Base-by-base conservation (phyloP, 2,113 vertebrate genomes). In the Syngnathus floridae region DNA sequence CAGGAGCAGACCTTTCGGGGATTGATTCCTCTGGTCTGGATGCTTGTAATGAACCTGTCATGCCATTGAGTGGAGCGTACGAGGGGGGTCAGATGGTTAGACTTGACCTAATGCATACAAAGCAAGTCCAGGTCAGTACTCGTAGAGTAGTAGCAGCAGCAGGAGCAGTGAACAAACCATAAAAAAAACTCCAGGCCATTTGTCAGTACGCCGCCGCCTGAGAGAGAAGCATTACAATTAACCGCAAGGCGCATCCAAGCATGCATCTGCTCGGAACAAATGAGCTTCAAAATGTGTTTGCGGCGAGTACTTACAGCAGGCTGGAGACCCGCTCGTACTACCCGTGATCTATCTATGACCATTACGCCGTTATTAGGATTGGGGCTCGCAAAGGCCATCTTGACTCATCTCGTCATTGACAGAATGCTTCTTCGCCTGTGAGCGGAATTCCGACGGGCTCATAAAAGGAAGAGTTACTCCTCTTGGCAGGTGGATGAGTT, bases 371-470 rank as follows among this genome's bases (percentile, higher is more conserved):
- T 87, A 81, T 89, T 86, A 87, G 85, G 77, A 82, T 70, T 57
- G 80, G 69, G 73, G 85, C 81, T 82, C 74, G 82, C 84, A 85
- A 56, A 87, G 84, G 86, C 84, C 86, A 86, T 65, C 76, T 73
- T 72, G 78, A 79, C 80, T 80, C 78, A 77, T 80, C 87, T 72
- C 83, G 87, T 86, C 87, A 84, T 78, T 87, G 86, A 86, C 78
- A 75, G 77, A 86, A 86, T 82, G 75, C 76, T 56, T 56, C 54
- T 83, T 82, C 37, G 76, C 74, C 59, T 78, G 85, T 86, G 81
- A 84, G 81, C 79, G 81, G 86, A 85, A 86, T 90, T 84, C 79
- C 82, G 86, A 88, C 81, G 65, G 82, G 74, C 83, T 85, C 86
- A 81, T 88, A 87, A 88, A 87, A 81, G 75, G 82, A 84, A 86